Conservation (phyloP, 2,888 invertebrate species). For the Ichneumoninae sp. region DNA sequence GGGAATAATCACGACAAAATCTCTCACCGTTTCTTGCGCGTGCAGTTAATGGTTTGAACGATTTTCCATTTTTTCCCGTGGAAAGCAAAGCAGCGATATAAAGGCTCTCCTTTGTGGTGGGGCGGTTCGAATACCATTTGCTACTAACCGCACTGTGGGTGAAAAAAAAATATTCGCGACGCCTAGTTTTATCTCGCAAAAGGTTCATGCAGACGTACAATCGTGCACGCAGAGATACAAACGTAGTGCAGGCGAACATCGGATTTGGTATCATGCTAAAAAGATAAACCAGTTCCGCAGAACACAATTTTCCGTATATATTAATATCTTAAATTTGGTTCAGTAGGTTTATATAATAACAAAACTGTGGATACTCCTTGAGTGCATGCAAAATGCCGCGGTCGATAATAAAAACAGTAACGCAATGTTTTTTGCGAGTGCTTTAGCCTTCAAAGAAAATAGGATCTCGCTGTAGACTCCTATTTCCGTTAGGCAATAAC, state of each 20-base stretch:
- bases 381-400: background rate
- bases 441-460: background rate
- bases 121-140: background rate
- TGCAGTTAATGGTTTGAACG: slow-evolving; percentile 54
- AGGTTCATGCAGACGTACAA: background rate
- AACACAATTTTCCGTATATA: background rate
- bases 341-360: background rate
- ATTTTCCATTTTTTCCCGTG: slow-evolving; percentile 8
- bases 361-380: background rate
- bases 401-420: background rate
- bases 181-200: background rate
- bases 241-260: background rate
- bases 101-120: background rate
- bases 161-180: background rate
- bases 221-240: background rate
- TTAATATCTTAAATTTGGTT: background rate
- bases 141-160: background rate
- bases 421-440: background rate
- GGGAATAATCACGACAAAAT: slow-evolving; percentile 54
- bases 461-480: background rate
- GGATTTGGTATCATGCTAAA: background rate
- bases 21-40: slow-evolving; percentile 58
- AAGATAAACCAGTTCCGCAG: background rate
- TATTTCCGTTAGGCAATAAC: background rate
- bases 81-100: slow-evolving; percentile 23